Evolutionary conservation across 2,797 vertebrate genomes (phyloP).

Genomic region (Octomys mimax): DNA sequence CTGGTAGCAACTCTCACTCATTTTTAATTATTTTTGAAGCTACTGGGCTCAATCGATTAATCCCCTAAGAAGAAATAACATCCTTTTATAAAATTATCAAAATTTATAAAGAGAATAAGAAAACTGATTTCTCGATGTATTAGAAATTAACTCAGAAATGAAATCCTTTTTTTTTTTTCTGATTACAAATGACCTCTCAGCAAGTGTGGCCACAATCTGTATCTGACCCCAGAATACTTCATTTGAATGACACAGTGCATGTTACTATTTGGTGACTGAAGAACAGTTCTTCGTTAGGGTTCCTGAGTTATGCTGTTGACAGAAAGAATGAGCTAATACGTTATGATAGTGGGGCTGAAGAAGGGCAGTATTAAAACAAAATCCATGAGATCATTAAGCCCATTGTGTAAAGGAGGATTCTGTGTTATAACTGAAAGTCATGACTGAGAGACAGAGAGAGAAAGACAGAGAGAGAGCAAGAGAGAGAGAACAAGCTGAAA

Average conservation of each 20-base stretch:
- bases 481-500: neutral
- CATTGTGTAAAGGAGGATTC: slow-evolving; percentile 92
- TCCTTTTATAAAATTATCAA: slow-evolving; percentile 56
- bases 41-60: slow-evolving; percentile 52
- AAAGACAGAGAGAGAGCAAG: no score
- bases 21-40: slow-evolving; percentile 61
- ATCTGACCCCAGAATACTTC: slow-evolving; percentile 11
- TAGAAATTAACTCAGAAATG: slow-evolving; percentile 65
- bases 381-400: slow-evolving; percentile 97
- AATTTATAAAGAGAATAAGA: neutral
- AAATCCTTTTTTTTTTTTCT: slow-evolving; percentile 38
- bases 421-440: slow-evolving; percentile 98
- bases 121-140: slow-evolving; percentile 57
- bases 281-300: neutral
- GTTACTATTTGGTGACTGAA: neutral
- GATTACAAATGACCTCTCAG: slow-evolving; percentile 43
- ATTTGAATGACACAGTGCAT: neutral
- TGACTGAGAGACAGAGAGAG: slow-evolving; percentile 82
- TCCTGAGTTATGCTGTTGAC: neutral
- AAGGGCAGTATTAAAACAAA: slow-evolving; percentile 94
- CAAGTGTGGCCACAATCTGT: slow-evolving; percentile 30
- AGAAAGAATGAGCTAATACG: slow-evolving; percentile 71
- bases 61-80: slow-evolving; percentile 52
- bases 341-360: slow-evolving; percentile 93
- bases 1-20: slow-evolving; percentile 24